Evolutionary conservation across 2,797 vertebrate genomes (phyloP).

Genomic region (Falco novaeseelandiae): DNA sequence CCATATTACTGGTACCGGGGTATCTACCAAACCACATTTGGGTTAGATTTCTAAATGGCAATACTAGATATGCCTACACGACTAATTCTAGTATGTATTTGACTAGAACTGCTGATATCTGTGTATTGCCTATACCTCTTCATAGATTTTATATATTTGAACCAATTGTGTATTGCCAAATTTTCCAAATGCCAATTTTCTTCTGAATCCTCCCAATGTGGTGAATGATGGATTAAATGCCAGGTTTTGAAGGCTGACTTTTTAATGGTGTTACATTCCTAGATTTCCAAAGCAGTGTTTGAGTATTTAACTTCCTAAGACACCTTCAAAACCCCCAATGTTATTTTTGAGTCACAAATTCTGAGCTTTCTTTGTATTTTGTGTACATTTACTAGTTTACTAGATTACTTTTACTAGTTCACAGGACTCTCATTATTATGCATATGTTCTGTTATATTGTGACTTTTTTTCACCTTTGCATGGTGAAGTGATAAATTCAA

Average conservation of each 20-base stretch:
- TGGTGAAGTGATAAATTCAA: neutral
- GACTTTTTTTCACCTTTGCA: neutral
- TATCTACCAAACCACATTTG: neutral
- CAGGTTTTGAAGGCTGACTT: neutral
- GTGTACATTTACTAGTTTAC: too few relatives aligned
- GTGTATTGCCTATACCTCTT: neutral
- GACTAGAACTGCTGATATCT: neutral
- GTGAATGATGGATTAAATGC: neutral
- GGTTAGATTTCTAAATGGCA: neutral
- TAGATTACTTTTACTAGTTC: neutral
- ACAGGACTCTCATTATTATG: neutral
- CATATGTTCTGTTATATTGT: neutral
- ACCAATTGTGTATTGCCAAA: neutral
- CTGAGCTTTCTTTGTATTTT: neutral
- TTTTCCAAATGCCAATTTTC: fast-evolving
- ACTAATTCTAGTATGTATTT: neutral
- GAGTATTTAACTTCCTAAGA: neutral
- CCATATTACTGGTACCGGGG: fast-evolving
- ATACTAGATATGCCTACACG: neutral
- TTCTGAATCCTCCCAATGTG: neutral
- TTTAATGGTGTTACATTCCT: neutral
- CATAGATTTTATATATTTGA: neutral
- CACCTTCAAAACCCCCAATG: neutral
- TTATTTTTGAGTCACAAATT: neutral
- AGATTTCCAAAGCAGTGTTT: fast-evolving